These are phyloP conservation scores for Campylomormyrus numenius DNA, from an alignment of 2,113 vertebrate genomes.

Conservation along the genomic window DNA sequence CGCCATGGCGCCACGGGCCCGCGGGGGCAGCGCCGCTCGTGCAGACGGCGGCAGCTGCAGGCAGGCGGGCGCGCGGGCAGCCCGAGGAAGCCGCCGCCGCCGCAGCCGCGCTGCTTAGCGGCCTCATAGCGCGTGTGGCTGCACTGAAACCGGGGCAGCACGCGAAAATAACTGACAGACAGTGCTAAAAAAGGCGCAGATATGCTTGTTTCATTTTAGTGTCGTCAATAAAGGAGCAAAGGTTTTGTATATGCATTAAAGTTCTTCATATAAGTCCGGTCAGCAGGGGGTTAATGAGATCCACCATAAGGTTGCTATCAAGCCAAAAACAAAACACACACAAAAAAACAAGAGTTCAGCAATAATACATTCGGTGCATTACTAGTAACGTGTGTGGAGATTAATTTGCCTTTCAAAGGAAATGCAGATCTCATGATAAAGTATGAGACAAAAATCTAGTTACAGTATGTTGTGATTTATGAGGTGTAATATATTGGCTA, in stretches of 20 bases:
- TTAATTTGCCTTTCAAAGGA: not conserved
- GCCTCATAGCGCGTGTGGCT: not conserved
- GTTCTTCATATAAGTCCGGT: not conserved
- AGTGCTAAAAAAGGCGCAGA: not conserved
- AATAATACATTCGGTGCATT: not conserved
- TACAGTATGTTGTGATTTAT: not conserved
- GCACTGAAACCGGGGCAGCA: not conserved
- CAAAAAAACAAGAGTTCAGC: not conserved
- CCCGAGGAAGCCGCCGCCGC: not conserved
- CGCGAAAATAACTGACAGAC: not conserved
- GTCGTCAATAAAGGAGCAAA: not conserved
- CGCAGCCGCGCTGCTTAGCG: not conserved
- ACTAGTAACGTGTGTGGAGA: not conserved
- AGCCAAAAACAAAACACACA: not conserved
- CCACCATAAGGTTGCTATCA: not conserved
- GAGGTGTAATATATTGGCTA: not conserved
- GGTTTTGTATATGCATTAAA: not conserved
- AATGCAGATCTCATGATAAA: not conserved
- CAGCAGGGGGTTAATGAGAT: not conserved
- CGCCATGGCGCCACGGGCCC: conserved; percentile 97
- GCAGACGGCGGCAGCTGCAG: conserved; percentile 40
- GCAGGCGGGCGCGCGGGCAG: not conserved
- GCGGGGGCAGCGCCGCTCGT: conserved; percentile 64
- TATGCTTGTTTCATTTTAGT: not conserved
- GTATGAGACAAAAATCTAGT: not conserved